Evolutionary conservation across 2,797 vertebrate species (phyloP).

Genomic region (Bryconaethiops microstoma): DNA sequence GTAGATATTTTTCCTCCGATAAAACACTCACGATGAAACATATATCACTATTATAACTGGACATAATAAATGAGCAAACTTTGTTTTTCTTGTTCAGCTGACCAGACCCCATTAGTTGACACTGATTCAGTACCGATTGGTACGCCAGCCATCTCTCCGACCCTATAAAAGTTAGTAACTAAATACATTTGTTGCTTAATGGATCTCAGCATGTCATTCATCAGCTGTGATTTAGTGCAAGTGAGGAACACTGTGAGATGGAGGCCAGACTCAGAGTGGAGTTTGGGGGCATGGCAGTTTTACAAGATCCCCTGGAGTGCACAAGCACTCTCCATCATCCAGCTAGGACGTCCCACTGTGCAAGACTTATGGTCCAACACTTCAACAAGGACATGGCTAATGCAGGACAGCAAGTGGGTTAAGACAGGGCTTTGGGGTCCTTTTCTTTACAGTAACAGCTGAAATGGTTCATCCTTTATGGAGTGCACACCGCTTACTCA

Average conservation of each 20-base stretch:
- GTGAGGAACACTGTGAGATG: slow-evolving; percentile 48
- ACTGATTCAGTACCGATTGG: slow-evolving; percentile 42
- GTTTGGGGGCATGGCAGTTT: slow-evolving; percentile 70
- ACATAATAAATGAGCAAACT: background rate
- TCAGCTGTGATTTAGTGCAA: slow-evolving; percentile 64
- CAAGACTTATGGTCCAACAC: slow-evolving; percentile 69
- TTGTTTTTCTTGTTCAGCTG: background rate
- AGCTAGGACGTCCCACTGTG: slow-evolving; percentile 56
- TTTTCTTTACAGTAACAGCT: slow-evolving; percentile 68
- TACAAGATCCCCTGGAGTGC: slow-evolving; percentile 76
- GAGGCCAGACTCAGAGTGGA: slow-evolving; percentile 48
- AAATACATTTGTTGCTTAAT: slow-evolving; percentile 72
- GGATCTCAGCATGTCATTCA: slow-evolving; percentile 62
- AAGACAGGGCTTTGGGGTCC: slow-evolving; percentile 63
- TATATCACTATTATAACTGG: background rate
- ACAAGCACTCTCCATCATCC: slow-evolving; percentile 66
- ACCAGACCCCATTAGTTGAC: slow-evolving; percentile 22
- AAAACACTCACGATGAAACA: background rate
- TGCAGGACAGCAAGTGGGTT: slow-evolving; percentile 59
- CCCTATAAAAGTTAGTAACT: slow-evolving; percentile 61
- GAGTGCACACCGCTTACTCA: slow-evolving; percentile 54
- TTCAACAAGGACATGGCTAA: slow-evolving; percentile 60
- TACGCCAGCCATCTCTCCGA: slow-evolving; percentile 44
- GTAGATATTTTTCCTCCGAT: background rate
- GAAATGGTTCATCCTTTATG: slow-evolving; percentile 64